Conservation (phyloP, 2,888 invertebrate genomes). For the Trissolcus japonicus region DNA sequence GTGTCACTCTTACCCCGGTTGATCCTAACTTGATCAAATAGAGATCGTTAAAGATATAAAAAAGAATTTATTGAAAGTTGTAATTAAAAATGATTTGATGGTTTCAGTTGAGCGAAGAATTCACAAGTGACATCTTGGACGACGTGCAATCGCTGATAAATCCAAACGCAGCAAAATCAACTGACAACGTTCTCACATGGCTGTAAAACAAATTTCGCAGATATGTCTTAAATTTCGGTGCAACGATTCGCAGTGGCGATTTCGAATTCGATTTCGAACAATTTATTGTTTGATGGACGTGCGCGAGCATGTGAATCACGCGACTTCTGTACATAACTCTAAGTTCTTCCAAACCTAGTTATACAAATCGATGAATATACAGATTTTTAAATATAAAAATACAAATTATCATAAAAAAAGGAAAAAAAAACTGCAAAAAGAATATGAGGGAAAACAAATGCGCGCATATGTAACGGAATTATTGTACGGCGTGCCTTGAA, state of each 20-base stretch:
- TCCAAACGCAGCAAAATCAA: conserved; percentile 87
- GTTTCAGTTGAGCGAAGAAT: conserved; percentile 87
- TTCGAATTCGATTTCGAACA: conserved; percentile 23
- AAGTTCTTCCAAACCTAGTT: conserved; percentile 53
- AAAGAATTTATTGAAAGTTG: background rate
- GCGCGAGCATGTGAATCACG: conserved; percentile 50
- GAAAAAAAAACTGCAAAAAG: conserved; percentile 10
- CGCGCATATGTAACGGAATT: background rate
- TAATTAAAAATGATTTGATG: background rate
- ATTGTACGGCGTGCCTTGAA: conserved; percentile 9
- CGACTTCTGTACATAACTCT: conserved; percentile 52
- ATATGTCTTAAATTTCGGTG: conserved; percentile 16
- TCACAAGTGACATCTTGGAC: conserved; percentile 90
- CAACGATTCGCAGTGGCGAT: conserved; percentile 15
- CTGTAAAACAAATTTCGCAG: conserved; percentile 77
- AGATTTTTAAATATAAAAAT: background rate
- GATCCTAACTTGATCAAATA: too few relatives aligned
- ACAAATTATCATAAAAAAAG: conserved; percentile 3
- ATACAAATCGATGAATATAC: conserved; percentile 14
- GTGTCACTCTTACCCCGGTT: too few relatives aligned
- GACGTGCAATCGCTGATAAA: conserved; percentile 93
- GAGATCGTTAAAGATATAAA: too few relatives aligned
- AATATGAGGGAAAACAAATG: background rate
- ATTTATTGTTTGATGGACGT: conserved; percentile 16
- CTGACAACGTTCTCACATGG: conserved; percentile 92